Evolutionary conservation across 2,888 invertebrate genomes (phyloP), one percentile per base, ranked within the genome.

Genomic region (Mamestra brassicae): DNA sequence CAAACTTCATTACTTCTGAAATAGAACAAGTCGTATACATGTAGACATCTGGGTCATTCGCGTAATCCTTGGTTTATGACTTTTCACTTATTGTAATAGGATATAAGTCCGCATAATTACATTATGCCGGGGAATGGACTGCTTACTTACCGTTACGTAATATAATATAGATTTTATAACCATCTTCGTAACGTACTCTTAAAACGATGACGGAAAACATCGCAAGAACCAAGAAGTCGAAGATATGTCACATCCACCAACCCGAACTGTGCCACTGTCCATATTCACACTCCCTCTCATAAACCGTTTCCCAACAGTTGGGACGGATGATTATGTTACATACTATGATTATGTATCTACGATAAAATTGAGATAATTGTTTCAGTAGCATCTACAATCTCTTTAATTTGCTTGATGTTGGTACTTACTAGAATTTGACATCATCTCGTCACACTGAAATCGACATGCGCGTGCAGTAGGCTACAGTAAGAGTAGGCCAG

Each of bases 81-180:
- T 38, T 47, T 47, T 57, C 26, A 26, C 7, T 34, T 65, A 42
- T 34, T 61, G 4, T 50, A n/a, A 65, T 57, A 66, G 47, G 15
- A 38, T 55, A 17, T 38, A 17, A 17, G 17, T 17, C 4, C 13
- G 5, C 15, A 47, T 76, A 74, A 34, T 76, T 47, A 34, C 65
- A 38, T 76, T 47, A 76, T 15, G 54, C 17, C 26, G 8, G 45
- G 36, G 54, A 64, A 76, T 63, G 63, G 64, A 17, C 7, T 36
- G 26, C 26, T 54, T 54, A 17, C 6, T 5, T 52, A 17, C n/a
- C 36, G 8, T 52, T 52, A 36, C 4, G 17, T 62, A 36, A 45
- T 1, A 38, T 26, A 6, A 26, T 26, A 72, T 71, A 36, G 13
- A 38, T 17, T 36, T 36, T 8, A 36, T 26, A 55, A 71, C 17